phyloP scores from a whole-genome alignment of 2,888 invertebrate genomes.

The Tridacna gigas region DNA sequence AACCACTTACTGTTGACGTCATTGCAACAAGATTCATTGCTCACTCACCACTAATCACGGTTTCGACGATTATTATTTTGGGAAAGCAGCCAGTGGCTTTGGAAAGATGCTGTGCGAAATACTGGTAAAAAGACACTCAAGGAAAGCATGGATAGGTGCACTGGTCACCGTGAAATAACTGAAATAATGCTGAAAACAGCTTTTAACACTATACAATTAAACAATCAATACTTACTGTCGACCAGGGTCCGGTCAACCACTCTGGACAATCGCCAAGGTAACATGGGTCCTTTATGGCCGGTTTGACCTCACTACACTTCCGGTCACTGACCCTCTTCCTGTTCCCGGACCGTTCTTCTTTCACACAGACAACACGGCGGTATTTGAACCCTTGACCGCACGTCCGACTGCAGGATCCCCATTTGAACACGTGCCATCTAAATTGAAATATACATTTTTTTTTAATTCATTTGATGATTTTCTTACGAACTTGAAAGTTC shows the following conservation, averaged over 20 bases:
- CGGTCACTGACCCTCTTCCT: conserved; percentile 41
- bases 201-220: no score
- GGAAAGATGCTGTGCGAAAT: no score
- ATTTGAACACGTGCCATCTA: conserved; percentile 65
- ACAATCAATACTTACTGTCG: conserved; percentile 40
- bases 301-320: conserved; percentile 50
- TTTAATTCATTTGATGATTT: neutral
- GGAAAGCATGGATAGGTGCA: no score
- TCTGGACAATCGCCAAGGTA: conserved; percentile 58
- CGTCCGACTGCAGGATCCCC: conserved; percentile 61
- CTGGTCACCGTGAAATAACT: no score
- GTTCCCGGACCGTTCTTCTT: conserved; percentile 21
- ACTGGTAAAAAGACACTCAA: no score
- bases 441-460: neutral
- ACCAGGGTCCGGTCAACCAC: conserved; percentile 64
- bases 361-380: conserved; percentile 56
- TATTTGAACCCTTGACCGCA: conserved; percentile 56
- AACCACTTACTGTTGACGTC: no score
- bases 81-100: no score
- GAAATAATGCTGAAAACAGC: no score
- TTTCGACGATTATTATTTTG: no score
- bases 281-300: conserved; percentile 47
- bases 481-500: no score
- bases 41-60: no score
- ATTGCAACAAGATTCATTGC: no score